phyloP scores from a whole-genome alignment of 2,797 vertebrate species.

The Falco peregrinus region DNA sequence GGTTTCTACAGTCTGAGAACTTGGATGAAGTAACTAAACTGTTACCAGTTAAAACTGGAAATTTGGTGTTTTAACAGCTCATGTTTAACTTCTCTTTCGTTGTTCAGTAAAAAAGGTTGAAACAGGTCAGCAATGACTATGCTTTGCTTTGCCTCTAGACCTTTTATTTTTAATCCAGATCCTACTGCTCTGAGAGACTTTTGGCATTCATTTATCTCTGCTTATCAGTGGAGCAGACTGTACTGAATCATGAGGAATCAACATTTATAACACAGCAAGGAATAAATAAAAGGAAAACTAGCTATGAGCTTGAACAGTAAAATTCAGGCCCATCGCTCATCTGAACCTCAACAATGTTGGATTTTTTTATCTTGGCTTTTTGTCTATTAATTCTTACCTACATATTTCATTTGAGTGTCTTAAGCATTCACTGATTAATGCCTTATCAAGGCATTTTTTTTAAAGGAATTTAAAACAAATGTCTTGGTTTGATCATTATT shows the following conservation, averaged over 20 bases:
- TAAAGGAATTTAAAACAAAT: neutral
- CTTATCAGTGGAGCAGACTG: neutral
- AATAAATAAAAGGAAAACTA: neutral
- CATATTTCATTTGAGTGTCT: neutral
- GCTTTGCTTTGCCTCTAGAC: neutral
- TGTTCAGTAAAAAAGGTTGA: neutral
- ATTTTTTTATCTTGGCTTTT: neutral
- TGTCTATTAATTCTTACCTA: neutral
- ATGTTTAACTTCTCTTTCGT: neutral
- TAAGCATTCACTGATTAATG: neutral
- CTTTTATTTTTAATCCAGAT: neutral
- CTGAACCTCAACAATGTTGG: neutral
- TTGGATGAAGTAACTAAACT: neutral
- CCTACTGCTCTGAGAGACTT: neutral
- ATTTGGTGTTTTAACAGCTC: neutral
- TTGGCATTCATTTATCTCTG: neutral
- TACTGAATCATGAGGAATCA: neutral
- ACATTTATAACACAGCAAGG: neutral
- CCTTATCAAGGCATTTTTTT: neutral
- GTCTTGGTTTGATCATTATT: neutral
- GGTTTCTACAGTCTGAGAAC: neutral
- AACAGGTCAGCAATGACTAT: neutral
- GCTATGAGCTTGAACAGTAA: neutral
- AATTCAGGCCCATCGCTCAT: neutral
- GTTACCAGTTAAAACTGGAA: neutral